phyloP scores from a whole-genome alignment of 2,797 vertebrate genomes.

The Tenualosa ilisha region DNA sequence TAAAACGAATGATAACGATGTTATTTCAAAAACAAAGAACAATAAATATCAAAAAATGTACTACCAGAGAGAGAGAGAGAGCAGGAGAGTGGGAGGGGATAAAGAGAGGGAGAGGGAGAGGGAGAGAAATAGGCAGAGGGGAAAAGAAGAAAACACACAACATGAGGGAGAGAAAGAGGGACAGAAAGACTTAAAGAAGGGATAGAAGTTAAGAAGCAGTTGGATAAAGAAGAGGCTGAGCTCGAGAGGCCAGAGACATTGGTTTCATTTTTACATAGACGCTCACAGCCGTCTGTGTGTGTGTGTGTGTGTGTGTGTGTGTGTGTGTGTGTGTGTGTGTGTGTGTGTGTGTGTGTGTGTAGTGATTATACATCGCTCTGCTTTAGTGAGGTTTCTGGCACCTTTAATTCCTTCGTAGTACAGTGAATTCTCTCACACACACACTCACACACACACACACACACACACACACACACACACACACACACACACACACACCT shows the following conservation, averaged over 20 bases:
- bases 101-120: not conserved
- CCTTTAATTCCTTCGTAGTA: not conserved
- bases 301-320: not conserved
- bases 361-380: not conserved
- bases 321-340: slow-evolving; percentile 1
- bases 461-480: not conserved
- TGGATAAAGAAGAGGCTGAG: too few species aligned
- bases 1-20: too few species aligned
- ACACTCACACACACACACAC: not conserved
- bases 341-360: too few species aligned
- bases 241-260: too few species aligned
- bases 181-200: not conserved
- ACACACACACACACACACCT: not conserved
- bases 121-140: not conserved
- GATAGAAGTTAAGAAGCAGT: not conserved
- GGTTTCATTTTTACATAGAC: not conserved
- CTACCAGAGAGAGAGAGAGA: not conserved
- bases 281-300: not conserved
- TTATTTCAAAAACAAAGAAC: too few species aligned
- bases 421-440: not conserved
- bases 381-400: not conserved
- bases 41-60: too few species aligned
- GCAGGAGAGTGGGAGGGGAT: not conserved
- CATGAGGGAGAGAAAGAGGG: not conserved
- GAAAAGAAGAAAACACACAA: not conserved